phyloP scores from a whole-genome alignment of 2,797 vertebrate genomes.

The Chrosomus eos region DNA sequence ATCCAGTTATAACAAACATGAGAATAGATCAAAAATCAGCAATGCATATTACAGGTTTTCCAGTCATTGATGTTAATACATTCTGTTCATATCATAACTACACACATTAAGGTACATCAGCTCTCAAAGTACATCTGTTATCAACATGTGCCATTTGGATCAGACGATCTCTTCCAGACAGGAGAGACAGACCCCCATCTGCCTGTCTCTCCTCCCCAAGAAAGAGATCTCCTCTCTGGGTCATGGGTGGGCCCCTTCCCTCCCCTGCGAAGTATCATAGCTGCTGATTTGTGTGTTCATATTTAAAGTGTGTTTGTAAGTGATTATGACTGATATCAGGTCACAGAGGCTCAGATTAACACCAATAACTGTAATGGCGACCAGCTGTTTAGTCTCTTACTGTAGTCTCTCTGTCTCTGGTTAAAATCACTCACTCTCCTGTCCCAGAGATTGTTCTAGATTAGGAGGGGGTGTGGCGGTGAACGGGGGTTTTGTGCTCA shows the following conservation, averaged over 20 bases:
- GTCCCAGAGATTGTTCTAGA: slow-evolving; percentile 87
- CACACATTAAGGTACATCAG: slow-evolving; percentile 14
- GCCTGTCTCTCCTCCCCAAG: slow-evolving; percentile 55
- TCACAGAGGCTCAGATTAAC: slow-evolving; percentile 79
- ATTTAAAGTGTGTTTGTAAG: slow-evolving; percentile 74
- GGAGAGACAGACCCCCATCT: slow-evolving; percentile 45
- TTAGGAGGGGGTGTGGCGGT: slow-evolving; percentile 76
- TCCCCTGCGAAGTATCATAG: slow-evolving; percentile 38
- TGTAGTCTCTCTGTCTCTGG: slow-evolving; percentile 18
- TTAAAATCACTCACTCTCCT: slow-evolving; percentile 25
- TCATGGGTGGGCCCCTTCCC: slow-evolving; percentile 12
- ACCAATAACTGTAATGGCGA: slow-evolving; percentile 78
- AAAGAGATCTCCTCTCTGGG: slow-evolving; percentile 32
- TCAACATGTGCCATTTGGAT: slow-evolving; percentile 34
- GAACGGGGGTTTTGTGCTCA: slow-evolving; percentile 74
- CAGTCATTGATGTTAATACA: neutral
- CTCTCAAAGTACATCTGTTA: slow-evolving; percentile 37
- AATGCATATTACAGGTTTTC: slow-evolving; percentile 5
- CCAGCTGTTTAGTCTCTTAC: slow-evolving; percentile 75
- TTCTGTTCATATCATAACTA: neutral
- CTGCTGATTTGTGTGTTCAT: slow-evolving; percentile 58
- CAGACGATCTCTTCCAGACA: slow-evolving; percentile 35
- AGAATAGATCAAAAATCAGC: neutral
- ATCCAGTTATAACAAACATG: neutral
- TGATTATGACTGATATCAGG: slow-evolving; percentile 78